These are phyloP conservation scores for Psylliodes chrysocephalus DNA, from an alignment of 2,888 invertebrate species.

Conservation along the genomic window DNA sequence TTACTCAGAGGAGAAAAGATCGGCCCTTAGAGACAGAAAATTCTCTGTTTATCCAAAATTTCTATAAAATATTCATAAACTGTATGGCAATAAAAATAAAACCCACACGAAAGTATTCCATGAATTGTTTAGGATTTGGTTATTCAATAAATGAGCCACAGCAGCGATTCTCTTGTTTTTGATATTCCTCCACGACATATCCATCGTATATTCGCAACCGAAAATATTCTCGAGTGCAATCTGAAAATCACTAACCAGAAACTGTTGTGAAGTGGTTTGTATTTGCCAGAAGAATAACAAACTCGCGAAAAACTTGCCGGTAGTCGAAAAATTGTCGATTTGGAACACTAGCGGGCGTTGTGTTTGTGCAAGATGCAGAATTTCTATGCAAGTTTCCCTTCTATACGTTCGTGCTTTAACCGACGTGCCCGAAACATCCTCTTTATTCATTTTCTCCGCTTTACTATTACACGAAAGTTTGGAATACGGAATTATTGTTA, in stretches of 20 bases:
- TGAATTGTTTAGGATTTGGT: no score
- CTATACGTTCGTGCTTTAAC: constrained; percentile 12
- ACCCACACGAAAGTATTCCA: no score
- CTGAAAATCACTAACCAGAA: constrained; percentile 9
- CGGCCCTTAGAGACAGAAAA: no score
- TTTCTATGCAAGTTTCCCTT: constrained; percentile 18
- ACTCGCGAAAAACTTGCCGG: constrained; percentile 21
- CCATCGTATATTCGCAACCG: not conserved
- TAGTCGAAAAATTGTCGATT: constrained; percentile 11
- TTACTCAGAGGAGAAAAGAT: no score
- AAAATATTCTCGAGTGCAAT: constrained; percentile 1
- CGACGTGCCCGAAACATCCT: constrained; percentile 13
- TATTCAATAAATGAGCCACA: constrained; percentile 4
- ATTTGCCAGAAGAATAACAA: constrained; percentile 20
- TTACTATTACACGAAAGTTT: not conserved
- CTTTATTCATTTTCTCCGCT: constrained; percentile 11
- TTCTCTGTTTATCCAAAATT: no score
- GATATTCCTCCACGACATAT: not conserved
- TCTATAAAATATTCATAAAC: no score
- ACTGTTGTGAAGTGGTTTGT: constrained; percentile 18
- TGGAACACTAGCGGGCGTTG: constrained; percentile 12
- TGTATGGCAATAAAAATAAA: no score
- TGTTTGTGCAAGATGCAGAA: constrained; percentile 22
- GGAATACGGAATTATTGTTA: not conserved
- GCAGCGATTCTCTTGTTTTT: not conserved